phyloP scores from a whole-genome alignment of 2,888 invertebrate genomes.

The Ametastegia equiseti region DNA sequence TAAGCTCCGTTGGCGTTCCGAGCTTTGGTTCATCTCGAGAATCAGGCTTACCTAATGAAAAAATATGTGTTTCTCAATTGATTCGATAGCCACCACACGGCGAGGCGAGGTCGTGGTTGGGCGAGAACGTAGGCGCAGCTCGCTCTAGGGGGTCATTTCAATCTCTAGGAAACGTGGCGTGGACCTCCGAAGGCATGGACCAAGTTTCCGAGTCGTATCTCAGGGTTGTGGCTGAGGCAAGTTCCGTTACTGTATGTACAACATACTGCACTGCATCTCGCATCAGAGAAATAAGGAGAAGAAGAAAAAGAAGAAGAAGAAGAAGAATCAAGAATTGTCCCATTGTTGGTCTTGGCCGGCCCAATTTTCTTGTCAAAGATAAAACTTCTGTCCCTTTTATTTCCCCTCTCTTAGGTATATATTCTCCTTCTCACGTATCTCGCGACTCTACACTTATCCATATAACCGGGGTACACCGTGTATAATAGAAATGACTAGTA shows the following conservation, averaged over 20 bases:
- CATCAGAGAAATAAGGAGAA: neutral
- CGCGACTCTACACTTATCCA: neutral
- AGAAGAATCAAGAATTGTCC: conserved; percentile 17
- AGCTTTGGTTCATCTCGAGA: neutral
- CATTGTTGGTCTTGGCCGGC: conserved; percentile 32
- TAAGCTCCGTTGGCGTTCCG: neutral
- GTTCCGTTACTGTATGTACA: too few species aligned
- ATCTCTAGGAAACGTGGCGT: conserved; percentile 31
- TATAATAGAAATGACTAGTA: conserved; percentile 27
- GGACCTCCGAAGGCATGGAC: neutral
- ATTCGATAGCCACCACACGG: conserved; percentile 40
- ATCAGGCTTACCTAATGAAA: conserved; percentile 25
- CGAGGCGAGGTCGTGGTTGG: conserved; percentile 25
- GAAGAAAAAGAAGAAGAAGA: neutral
- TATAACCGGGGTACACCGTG: neutral
- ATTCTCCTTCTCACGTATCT: neutral
- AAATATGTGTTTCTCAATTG: conserved; percentile 44
- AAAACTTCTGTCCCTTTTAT: conserved; percentile 44
- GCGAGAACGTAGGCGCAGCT: conserved; percentile 25
- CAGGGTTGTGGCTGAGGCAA: conserved; percentile 12
- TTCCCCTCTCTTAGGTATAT: conserved; percentile 15
- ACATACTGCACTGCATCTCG: neutral
- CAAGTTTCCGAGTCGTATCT: conserved; percentile 1
- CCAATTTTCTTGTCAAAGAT: conserved; percentile 47
- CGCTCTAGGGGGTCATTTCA: conserved; percentile 35